Evolutionary conservation across 2,888 invertebrate genomes (phyloP), one percentile per base, ranked within the genome.

Genomic region (Luperina testacea): DNA sequence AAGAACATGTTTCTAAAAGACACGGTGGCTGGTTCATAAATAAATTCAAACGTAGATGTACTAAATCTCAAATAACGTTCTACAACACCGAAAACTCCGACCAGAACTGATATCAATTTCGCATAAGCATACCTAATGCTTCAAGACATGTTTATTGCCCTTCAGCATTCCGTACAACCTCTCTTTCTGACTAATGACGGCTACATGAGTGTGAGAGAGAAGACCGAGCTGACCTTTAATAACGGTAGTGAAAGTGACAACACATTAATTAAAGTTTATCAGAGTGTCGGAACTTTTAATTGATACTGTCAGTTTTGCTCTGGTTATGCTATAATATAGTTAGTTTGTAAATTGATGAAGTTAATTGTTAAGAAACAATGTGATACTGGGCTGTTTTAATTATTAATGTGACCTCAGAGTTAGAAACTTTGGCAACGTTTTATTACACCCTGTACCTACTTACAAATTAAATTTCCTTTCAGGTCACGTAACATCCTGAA

Each of bases 201-300:
- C 15, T n/a, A 61, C 45, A n/a, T 42, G 20, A 59, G 61, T 1
- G 61, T n/a, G n/a, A 84, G 11, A 48, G 61, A 63, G 78, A 75
- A 51, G 17, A 59, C 17, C 24, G 27, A 67, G 27, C 59, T 87
- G 80, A 87, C 84, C 84, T 67, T 65, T 65, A 79, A 72, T 78
- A 80, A 80, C 72, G 67, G 75, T 65, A 68, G 72, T 86, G 81
- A 85, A 86, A 87, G 83, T 85, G 88, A 83, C 83, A 86, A 82
- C 89, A 85, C 86, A 88, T 89, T 91, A 88, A 89, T 88, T 85
- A 79, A 88, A 88, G 85, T 88, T 87, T 82, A 84, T 68, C 83
- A 77, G 48, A 77, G 74, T 74, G 74, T 75, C 65, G 65, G 71
- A 90, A 90, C 74, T 90, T 90, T 88, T 90, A 90, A 90, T 90